Conservation (phyloP, 2,113 vertebrate species). For the Nettapus auritus region DNA sequence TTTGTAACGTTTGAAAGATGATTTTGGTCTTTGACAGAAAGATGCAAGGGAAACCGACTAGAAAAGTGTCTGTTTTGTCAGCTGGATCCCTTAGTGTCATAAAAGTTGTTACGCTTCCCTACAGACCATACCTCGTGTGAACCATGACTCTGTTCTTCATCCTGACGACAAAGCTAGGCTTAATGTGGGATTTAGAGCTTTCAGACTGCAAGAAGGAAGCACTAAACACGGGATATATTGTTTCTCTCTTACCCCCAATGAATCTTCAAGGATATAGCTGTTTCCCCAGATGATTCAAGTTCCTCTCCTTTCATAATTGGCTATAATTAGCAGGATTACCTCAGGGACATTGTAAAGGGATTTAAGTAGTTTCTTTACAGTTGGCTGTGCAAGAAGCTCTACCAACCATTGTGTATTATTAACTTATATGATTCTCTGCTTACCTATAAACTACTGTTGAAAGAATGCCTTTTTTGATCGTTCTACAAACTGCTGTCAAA, state of each 20-base stretch:
- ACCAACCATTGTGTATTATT: not conserved
- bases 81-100: not conserved
- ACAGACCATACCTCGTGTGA: not conserved
- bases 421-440: not conserved
- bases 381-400: not conserved
- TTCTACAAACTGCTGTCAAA: not conserved
- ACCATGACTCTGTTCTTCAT: not conserved
- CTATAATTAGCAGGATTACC: not conserved
- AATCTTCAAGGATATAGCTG: not conserved
- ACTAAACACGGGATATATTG: not conserved
- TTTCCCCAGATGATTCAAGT: not conserved
- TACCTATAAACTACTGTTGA: not conserved
- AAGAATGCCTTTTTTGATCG: not conserved
- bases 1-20: not conserved
- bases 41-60: not conserved
- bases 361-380: not conserved
- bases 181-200: not conserved
- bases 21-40: not conserved
- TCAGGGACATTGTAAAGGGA: not conserved
- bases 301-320: not conserved
- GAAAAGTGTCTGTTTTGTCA: not conserved
- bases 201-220: not conserved
- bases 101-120: not conserved
- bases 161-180: not conserved
- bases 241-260: not conserved